These are phyloP conservation scores for Dynastes maya DNA, from an alignment of 2,888 invertebrate genomes.

Conservation along the genomic window DNA sequence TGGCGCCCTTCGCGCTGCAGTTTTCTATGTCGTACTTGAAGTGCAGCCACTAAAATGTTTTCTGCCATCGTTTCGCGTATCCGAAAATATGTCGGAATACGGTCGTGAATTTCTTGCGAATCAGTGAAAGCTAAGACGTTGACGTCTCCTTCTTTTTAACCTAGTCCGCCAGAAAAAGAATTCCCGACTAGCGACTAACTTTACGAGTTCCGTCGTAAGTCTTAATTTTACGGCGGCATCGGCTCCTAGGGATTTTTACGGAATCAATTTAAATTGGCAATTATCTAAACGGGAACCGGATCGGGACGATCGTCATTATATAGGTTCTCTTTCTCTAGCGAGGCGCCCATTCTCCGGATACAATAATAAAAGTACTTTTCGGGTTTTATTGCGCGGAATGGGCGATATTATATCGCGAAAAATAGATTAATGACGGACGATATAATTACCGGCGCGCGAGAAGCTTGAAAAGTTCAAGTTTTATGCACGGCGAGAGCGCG, in stretches of 20 bases:
- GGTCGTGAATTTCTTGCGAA: not conserved
- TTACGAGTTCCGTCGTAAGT: constrained; percentile 46
- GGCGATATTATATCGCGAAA: constrained; percentile 41
- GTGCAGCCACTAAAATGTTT: no score
- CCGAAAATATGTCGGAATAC: not conserved
- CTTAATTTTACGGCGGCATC: constrained; percentile 46
- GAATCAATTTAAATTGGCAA: constrained; percentile 49
- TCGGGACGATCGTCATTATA: constrained; percentile 29
- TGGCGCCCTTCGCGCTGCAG: no score
- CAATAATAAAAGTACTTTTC: constrained; percentile 44
- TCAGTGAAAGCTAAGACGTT: not conserved
- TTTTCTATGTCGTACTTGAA: no score
- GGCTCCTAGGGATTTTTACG: constrained; percentile 45
- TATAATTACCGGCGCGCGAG: constrained; percentile 33
- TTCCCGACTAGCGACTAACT: constrained; percentile 21
- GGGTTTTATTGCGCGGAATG: constrained; percentile 39
- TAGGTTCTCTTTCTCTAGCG: no score
- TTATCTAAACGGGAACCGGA: constrained; percentile 45
- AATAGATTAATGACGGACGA: constrained; percentile 38
- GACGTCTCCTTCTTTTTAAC: not conserved
- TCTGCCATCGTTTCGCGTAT: no score
- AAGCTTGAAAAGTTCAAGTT: constrained; percentile 21
- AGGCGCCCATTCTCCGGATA: constrained; percentile 2
- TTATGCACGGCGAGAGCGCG: not conserved
- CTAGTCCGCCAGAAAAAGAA: not conserved